Percentiles rank a stretch among this genome's conserved stretches.
phyloP scores from a whole-genome alignment of 1,140 invertebrate genomes.

The Drosophila dunni region DNA sequence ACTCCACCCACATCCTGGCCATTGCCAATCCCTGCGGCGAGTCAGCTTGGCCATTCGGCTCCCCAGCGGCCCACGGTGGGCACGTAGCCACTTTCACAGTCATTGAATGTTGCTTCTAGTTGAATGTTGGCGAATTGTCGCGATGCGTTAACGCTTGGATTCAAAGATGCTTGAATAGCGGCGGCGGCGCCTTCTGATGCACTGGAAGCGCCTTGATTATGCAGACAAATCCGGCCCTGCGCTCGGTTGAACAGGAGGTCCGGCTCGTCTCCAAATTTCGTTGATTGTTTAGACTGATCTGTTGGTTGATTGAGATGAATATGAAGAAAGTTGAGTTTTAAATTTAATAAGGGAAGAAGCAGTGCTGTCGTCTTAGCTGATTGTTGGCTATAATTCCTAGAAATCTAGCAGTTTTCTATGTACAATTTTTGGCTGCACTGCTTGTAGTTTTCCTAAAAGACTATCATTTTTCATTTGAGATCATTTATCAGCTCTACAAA shows the following conservation, averaged over 20 bases:
- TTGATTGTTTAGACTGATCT: conserved; percentile 89
- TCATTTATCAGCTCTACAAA: neutral
- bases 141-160: conserved; percentile 62
- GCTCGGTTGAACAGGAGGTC: conserved; percentile 85
- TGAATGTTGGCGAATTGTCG: conserved; percentile 84
- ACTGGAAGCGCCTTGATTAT: conserved; percentile 84
- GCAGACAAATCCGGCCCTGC: conserved; percentile 85
- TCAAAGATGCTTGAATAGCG: conserved; percentile 56
- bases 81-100: conserved; percentile 87
- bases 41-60: conserved; percentile 96
- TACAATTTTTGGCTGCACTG: too few relatives aligned
- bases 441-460: neutral
- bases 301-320: neutral
- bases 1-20: conserved; percentile 58
- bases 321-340: too few relatives aligned
- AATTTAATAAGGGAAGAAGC: too few relatives aligned
- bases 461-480: neutral
- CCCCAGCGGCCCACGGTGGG: conserved; percentile 93
- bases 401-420: too few relatives aligned
- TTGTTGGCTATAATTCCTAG: too few relatives aligned
- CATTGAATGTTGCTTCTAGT: conserved; percentile 81
- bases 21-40: conserved; percentile 86
- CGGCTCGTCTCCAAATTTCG: conserved; percentile 86
- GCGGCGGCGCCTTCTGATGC: conserved; percentile 55
- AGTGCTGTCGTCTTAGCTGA: too few relatives aligned